Base-by-base conservation (phyloP, 1,140 invertebrate genomes). In the Agrypnia vestita region DNA sequence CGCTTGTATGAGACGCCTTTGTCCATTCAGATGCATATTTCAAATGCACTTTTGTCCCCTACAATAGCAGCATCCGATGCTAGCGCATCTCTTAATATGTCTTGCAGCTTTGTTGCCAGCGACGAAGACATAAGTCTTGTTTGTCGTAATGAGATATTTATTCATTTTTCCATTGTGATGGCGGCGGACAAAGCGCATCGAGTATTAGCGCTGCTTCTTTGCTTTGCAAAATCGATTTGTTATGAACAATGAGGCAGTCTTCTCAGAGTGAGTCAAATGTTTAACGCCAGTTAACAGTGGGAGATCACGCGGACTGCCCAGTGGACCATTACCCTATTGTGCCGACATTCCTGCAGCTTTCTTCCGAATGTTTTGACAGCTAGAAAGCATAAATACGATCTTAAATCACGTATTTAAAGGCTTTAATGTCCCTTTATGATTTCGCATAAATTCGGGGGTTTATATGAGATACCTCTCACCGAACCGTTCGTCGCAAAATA, bases 221-320 rank as follows among this genome's bases (percentile, higher is more conserved):
- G 71, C 19, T 73, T 17, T 8, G 51, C 71, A 35, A 62, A 76
- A 76, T 76, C 73, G 73, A 76, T 76, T 76, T 62, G 73, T 76
- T 62, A 51, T 21, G 35, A 35, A 76, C 73, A 76, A 76, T 61
- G 55, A 9, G 12, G 19, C 19, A 44, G 35, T 64, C 13, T 35
- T 56, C 6, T 35, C 1, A 35, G 11, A 56, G 53, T 56, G 53
- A 17, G 6, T 56, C 8, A 56, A 56, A 56, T 56, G 53, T 8
- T 56, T 56, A 19, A 19, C 53, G 53, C 53, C 15, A 17, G 15
- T 56, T 6, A 56, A 56, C 9, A 17, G 19, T 56, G 53, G n/a
- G 15, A 56, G 25, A 35, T 35, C 6, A n/a, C n/a, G n/a, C n/a
- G n/a, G n/a, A n/a, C n/a, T n/a, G n/a, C n/a, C n/a, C n/a, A 35